Percentiles rank a stretch among this genome's conserved stretches.
Conservation (phyloP, 2,113 vertebrate genomes). For the Oryzias celebensis region DNA sequence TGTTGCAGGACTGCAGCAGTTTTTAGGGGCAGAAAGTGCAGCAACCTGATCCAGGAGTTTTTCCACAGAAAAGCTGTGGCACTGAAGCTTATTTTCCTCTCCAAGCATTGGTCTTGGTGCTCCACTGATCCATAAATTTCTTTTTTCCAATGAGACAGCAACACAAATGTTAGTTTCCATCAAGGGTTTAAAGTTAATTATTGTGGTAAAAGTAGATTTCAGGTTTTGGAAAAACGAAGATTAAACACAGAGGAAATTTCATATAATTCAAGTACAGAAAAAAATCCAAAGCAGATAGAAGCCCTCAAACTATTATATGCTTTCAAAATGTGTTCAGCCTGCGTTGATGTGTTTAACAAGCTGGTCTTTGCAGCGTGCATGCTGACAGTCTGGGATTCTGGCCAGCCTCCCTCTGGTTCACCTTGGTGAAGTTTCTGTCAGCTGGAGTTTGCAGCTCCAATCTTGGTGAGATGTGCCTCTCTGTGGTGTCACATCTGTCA, state of each 20-base stretch:
- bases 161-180: not conserved
- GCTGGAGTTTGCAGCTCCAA: not conserved
- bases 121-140: slow-evolving; percentile 12
- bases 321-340: not conserved
- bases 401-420: slow-evolving; percentile 40
- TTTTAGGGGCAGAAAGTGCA: too few species aligned
- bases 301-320: not conserved
- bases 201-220: not conserved
- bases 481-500: slow-evolving; percentile 39
- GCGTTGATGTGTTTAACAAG: not conserved
- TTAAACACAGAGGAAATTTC: not conserved
- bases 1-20: too few species aligned
- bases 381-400: slow-evolving; percentile 36
- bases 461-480: slow-evolving; percentile 4
- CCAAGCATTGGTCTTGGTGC: slow-evolving; percentile 14
- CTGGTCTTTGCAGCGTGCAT: slow-evolving; percentile 1
- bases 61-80: too few species aligned
- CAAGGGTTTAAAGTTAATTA: slow-evolving; percentile 5
- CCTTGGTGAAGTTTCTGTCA: slow-evolving; percentile 30
- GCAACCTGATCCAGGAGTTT: too few species aligned
- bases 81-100: not conserved
- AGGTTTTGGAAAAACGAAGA: not conserved
- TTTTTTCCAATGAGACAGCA: slow-evolving; percentile 22
- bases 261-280: slow-evolving; percentile 1
- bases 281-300: not conserved